Conservation (phyloP, 2,797 vertebrate species). For the Trachurus trachurus region DNA sequence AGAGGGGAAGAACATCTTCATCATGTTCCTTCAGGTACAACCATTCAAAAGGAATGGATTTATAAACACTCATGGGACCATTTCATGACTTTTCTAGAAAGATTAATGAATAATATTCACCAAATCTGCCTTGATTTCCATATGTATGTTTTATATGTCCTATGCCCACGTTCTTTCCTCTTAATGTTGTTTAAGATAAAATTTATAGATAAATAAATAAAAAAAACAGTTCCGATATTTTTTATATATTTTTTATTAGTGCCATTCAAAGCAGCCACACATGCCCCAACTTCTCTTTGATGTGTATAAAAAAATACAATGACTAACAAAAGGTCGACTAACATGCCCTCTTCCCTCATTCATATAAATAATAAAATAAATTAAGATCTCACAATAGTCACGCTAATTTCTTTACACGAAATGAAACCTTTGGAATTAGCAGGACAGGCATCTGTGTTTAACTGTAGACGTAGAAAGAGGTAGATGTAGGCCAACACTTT, state of each 20-base stretch:
- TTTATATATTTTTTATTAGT: slow-evolving; percentile 16
- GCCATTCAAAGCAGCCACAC: slow-evolving; percentile 13
- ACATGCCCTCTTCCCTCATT: neutral
- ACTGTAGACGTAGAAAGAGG: slow-evolving; percentile 36
- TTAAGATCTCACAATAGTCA: slow-evolving; percentile 15
- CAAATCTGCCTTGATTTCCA: neutral
- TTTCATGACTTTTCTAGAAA: no score
- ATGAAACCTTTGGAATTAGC: neutral
- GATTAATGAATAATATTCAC: no score
- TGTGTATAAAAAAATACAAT: neutral
- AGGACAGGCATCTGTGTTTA: neutral
- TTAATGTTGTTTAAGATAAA: no score
- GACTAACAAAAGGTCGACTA: neutral
- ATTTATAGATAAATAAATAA: neutral
- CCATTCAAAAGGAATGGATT: no score
- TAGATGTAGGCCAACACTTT: slow-evolving; percentile 32
- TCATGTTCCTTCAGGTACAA: no score
- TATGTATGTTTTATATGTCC: neutral
- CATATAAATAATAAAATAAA: slow-evolving; percentile 51
- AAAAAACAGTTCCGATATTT: neutral
- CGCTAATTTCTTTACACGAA: neutral
- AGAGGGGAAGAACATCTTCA: no score
- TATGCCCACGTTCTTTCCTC: neutral
- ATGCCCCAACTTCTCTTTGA: neutral
- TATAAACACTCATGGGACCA: no score